phyloP scores from a whole-genome alignment of 2,113 vertebrate species.

The Alectura lathami region DNA sequence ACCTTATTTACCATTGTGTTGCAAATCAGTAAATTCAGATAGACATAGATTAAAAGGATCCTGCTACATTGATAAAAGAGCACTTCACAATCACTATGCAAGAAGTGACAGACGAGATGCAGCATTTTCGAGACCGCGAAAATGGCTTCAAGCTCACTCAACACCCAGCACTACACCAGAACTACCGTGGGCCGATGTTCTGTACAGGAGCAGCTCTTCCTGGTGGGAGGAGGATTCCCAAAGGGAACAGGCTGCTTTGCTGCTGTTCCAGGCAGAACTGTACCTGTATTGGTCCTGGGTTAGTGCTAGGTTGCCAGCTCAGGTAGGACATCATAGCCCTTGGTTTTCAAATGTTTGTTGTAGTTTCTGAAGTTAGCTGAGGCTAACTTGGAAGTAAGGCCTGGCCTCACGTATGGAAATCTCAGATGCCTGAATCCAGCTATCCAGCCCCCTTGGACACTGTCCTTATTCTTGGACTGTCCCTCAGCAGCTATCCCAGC shows the following conservation, averaged over 20 bases:
- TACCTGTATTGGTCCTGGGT: neutral
- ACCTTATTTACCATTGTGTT: neutral
- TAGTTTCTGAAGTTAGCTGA: neutral
- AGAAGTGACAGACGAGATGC: neutral
- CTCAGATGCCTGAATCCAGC: neutral
- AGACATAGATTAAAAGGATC: neutral
- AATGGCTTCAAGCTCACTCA: neutral
- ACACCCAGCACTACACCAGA: neutral
- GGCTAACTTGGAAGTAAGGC: neutral
- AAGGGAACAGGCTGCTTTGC: fast-evolving
- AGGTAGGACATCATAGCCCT: fast-evolving
- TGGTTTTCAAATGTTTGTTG: neutral
- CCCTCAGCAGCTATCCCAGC: neutral
- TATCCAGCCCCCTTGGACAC: neutral
- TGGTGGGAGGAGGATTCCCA: neutral
- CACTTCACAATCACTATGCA: neutral
- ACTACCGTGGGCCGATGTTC: fast-evolving
- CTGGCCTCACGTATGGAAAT: neutral
- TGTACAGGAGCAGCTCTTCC: neutral
- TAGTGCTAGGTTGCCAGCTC: neutral
- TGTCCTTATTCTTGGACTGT: neutral
- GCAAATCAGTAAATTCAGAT: neutral
- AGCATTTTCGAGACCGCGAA: neutral
- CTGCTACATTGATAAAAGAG: neutral
- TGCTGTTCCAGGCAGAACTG: neutral